Conservation (phyloP, 2,888 invertebrate genomes). For the Pelosia muscerda region DNA sequence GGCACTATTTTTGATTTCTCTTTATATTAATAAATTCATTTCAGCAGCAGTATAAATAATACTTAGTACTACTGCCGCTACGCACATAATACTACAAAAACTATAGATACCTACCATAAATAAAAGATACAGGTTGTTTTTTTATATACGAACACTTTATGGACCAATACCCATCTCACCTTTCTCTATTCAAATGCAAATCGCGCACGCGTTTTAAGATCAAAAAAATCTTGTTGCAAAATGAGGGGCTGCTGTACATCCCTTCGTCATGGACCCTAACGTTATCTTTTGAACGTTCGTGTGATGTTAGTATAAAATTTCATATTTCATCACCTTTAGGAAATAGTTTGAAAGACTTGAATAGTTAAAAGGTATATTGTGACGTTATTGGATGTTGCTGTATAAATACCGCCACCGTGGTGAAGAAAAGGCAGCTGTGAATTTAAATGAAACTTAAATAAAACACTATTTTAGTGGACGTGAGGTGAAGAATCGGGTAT, state of each 20-base stretch:
- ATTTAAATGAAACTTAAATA: background rate
- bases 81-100: too few relatives aligned
- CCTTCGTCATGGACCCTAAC: conserved; percentile 18
- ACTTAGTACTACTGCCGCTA: too few relatives aligned
- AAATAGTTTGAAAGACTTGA: conserved; percentile 26
- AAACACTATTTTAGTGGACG: too few relatives aligned
- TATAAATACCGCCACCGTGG: background rate
- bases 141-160: background rate
- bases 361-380: conserved; percentile 6
- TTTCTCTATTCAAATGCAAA: conserved; percentile 44
- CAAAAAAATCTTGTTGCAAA: conserved; percentile 43
- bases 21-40: too few relatives aligned
- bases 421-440: background rate
- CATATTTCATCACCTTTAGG: conserved; percentile 62
- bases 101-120: background rate
- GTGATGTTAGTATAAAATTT: conserved; percentile 57
- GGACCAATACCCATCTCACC: conserved; percentile 18
- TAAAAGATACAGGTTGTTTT: background rate
- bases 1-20: too few relatives aligned
- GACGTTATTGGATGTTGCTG: conserved; percentile 6
- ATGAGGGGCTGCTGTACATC: conserved; percentile 38
- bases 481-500: background rate
- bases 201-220: conserved; percentile 60
- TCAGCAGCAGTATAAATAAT: too few relatives aligned
- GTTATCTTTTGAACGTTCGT: conserved; percentile 26